Conservation (phyloP, 1,140 invertebrate species). For the Ceratosolen fusciceps region DNA sequence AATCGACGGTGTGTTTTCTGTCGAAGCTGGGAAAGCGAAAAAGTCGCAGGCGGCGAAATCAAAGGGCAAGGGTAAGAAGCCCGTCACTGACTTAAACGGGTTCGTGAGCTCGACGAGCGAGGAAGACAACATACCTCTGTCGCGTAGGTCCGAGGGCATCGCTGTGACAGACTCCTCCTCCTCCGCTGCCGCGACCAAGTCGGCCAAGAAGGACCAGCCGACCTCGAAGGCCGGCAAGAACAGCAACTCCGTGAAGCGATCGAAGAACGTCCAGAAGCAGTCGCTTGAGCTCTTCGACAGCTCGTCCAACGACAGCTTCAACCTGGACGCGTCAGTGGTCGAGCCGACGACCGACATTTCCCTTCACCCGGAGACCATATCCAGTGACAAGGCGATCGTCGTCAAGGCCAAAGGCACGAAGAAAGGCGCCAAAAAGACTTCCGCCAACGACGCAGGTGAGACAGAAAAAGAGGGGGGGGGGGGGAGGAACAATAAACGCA, state of each 20-base stretch:
- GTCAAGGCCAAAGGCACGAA: constrained; percentile 14
- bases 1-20: background rate
- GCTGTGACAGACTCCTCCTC: too few species aligned
- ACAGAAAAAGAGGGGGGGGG: too few species aligned
- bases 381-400: constrained; percentile 44
- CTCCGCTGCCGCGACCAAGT: background rate
- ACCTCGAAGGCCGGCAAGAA: constrained; percentile 5
- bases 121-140: constrained; percentile 34
- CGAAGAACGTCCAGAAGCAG: background rate
- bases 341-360: constrained; percentile 62
- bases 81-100: background rate
- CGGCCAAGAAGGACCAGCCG: constrained; percentile 35
- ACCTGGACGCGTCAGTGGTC: constrained; percentile 60
- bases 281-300: constrained; percentile 60
- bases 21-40: constrained; percentile 19
- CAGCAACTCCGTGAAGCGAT: background rate
- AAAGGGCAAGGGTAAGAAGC: constrained; percentile 14
- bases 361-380: constrained; percentile 54
- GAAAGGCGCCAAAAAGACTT: constrained; percentile 18
- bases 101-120: constrained; percentile 22
- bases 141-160: constrained; percentile 6
- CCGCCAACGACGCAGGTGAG: constrained; percentile 32
- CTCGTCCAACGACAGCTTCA: constrained; percentile 67
- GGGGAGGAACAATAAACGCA: too few species aligned
- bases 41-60: background rate